phyloP scores from a whole-genome alignment of 2,888 invertebrate species.

The Xestia ashworthii region DNA sequence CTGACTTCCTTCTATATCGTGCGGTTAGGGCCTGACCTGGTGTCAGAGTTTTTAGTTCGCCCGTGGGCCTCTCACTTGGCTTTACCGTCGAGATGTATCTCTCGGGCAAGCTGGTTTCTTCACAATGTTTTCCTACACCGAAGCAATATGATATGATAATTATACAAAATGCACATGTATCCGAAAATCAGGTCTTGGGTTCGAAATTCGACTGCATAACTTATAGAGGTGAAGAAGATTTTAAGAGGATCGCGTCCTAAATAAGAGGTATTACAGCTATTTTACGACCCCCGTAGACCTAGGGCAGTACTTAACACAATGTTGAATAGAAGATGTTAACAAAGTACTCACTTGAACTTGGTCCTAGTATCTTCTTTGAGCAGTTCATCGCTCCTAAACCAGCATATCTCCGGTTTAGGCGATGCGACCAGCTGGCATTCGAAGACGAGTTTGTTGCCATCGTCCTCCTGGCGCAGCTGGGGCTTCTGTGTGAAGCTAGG shows the following conservation, averaged over 20 bases:
- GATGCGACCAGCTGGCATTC: conserved; percentile 97
- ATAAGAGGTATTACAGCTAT: background rate
- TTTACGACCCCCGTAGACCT: background rate
- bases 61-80: too few relatives aligned
- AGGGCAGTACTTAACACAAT: background rate
- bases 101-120: too few relatives aligned
- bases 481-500: conserved; percentile 99
- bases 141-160: too few relatives aligned
- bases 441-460: conserved; percentile 98
- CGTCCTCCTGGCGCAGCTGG: conserved; percentile 98
- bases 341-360: conserved; percentile 92
- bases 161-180: too few relatives aligned
- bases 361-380: conserved; percentile 96
- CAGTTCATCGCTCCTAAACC: conserved; percentile 97
- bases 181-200: too few relatives aligned
- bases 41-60: too few relatives aligned
- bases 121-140: too few relatives aligned
- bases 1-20: too few relatives aligned
- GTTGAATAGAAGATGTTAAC: background rate
- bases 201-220: too few relatives aligned
- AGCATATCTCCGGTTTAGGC: conserved; percentile 97
- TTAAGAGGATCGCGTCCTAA: background rate
- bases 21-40: too few relatives aligned
- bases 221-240: background rate
- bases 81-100: too few relatives aligned